Percentiles rank a stretch among this genome's conserved stretches.
Conservation (phyloP, 2,797 vertebrate genomes). For the Paedocypris micromegethes region DNA sequence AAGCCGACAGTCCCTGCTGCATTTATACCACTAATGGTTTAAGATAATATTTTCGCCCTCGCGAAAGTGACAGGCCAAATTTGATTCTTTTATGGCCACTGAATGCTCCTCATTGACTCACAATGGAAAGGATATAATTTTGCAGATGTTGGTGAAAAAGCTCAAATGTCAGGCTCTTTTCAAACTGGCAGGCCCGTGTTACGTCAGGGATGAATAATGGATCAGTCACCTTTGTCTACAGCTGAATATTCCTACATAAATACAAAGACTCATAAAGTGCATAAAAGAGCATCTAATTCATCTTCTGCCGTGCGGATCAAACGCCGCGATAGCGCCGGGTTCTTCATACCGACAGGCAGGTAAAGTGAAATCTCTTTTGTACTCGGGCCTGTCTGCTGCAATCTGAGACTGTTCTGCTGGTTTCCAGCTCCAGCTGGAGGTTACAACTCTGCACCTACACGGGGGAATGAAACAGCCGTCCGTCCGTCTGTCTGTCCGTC, state of each 20-base stretch:
- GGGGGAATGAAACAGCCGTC: not conserved
- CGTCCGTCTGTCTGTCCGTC: not conserved
- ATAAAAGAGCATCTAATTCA: constrained; percentile 75
- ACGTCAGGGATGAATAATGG: constrained; percentile 86
- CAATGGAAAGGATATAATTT: constrained; percentile 88
- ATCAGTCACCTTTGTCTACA: constrained; percentile 92
- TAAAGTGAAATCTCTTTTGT: constrained; percentile 28
- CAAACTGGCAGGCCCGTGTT: constrained; percentile 85
- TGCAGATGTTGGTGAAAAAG: constrained; percentile 86
- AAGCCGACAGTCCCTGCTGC: constrained; percentile 5
- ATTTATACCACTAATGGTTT: constrained; percentile 57
- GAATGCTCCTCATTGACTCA: constrained; percentile 87
- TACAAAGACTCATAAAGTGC: constrained; percentile 74
- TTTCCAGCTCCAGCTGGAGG: not conserved
- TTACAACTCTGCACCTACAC: not conserved
- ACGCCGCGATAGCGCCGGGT: constrained; percentile 43
- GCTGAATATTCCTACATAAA: constrained; percentile 92
- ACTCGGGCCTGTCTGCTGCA: constrained; percentile 8
- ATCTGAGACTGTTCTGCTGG: not conserved
- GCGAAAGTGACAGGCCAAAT: constrained; percentile 84
- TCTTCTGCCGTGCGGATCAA: constrained; percentile 81
- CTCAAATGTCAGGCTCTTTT: constrained; percentile 94
- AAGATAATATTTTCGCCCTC: constrained; percentile 78
- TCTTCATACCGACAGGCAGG: constrained; percentile 32
- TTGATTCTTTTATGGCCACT: constrained; percentile 82